Evolutionary conservation across 2,113 vertebrate species (phyloP), one percentile per base, ranked within the genome.

Genomic region (Upupa epops): DNA sequence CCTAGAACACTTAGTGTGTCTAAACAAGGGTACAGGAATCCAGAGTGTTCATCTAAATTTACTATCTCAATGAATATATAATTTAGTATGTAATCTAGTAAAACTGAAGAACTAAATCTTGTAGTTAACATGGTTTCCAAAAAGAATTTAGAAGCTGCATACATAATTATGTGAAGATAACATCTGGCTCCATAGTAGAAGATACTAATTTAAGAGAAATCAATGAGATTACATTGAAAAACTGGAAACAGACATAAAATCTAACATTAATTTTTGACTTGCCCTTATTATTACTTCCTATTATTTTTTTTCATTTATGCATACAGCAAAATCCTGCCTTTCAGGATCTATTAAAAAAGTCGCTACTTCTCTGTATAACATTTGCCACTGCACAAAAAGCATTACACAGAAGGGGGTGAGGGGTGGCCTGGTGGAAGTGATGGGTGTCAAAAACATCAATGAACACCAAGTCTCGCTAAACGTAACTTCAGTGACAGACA

Each of bases 21-120:
- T 82, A 91, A 92, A 87, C 48, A 84, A 52, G 66, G 58, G 82
- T 75, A 87, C 84, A 87, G 52, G n/a, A 85, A 91, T 66, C 54
- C 82, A 82, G 58, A 42, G 49, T 21, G 31, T 87, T 96, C 92
- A 96, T 96, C 88, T 92, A 92, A 94, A 91, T 96, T 91, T 96
- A 91, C 82, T 84, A 84, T 87, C 74, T 65, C 85, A 60, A 94
- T 94, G 88, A 96, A 94, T 91, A 92, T 64, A 89, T 89, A 91
- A 94, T 91, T 82, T 84, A 92, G 45, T 52, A 85, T 49, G 68
- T 52, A 48, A 68, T 72, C 79, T 9, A 91, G 78, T 84, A 75
- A 89, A 94, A 59, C 32, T 75, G 29, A 79, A 87, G 66, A 92
- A 84, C 49, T 87, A 91, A 81, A 86, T 91, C 78, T 87, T 64